Base-by-base conservation (phyloP, 2,888 invertebrate species). In the Drosophila mimetica region DNA sequence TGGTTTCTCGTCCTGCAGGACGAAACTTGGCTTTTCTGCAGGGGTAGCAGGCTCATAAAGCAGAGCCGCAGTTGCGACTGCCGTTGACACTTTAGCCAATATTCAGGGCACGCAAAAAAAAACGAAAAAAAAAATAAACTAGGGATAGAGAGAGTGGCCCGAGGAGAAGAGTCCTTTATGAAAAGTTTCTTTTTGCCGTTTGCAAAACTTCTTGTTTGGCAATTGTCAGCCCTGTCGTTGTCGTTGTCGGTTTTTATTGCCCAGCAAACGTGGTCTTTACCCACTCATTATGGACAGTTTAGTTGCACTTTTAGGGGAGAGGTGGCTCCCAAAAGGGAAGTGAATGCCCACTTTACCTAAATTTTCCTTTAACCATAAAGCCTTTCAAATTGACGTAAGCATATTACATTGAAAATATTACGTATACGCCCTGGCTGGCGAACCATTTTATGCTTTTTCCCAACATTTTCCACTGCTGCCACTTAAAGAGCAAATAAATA, bases 1-100 rank as follows among this genome's bases (percentile, higher is more conserved):
- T 76, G 82, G 82, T 66, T 85, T 81, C 67, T 79, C 70, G 79
- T 76, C 67, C 75, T 69, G 74, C 74, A 44, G 44, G 44, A 44
- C 44, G 16, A 44, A 44, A 75, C 81, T 81, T 81, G 78, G 76
- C 76, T 81, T 81, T 48, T 20, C 41, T 28, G 39, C 36, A 44
- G 51, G 37, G 37, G n/a, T 16, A 25, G 25, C 25, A 55, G 18
- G 54, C 80, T 74, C 80, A 83, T 86, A 86, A 86, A 81, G 75
- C 84, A 80, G 69, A 70, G 67, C 77, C 71, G 75, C 80, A 86
- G 75, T 84, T 75, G 75, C 70, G 53, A 76, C 85, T 82, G 82
- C 72, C 82, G 82, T 85, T 82, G 87, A 87, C 82, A 82, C 87
- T 85, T 81, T 66, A 52, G 64, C 85, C 81, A 86, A 86, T 86